These are phyloP conservation scores for Deladenus siricidicola DNA, from an alignment of 2,888 invertebrate genomes.

Conservation along the genomic window DNA sequence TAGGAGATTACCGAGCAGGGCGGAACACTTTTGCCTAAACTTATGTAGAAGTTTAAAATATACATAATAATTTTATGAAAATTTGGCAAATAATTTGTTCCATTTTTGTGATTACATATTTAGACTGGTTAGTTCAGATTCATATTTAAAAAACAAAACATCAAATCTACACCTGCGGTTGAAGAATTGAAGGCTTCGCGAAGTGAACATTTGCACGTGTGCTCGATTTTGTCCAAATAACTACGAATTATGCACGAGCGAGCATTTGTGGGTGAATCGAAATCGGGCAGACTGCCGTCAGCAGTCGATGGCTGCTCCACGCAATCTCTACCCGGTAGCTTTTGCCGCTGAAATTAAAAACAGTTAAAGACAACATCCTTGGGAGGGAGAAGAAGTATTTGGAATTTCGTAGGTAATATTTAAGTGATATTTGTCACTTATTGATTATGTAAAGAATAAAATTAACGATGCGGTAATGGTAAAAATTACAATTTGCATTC, in stretches of 20 bases:
- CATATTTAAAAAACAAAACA: too few species aligned
- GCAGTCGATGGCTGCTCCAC: slow-evolving; percentile 34
- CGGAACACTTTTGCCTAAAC: background rate
- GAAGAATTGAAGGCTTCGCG: slow-evolving; percentile 35
- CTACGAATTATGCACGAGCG: slow-evolving; percentile 37
- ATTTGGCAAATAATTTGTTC: too few species aligned
- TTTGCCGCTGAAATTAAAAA: slow-evolving; percentile 37
- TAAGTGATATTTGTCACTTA: too few species aligned
- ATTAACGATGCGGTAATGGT: too few species aligned
- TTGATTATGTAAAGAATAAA: too few species aligned
- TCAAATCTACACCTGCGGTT: slow-evolving; percentile 25
- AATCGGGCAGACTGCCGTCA: slow-evolving; percentile 18
- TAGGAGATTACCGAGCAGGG: slow-evolving; percentile 21
- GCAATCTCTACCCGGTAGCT: slow-evolving; percentile 43
- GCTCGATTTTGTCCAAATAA: slow-evolving; percentile 43
- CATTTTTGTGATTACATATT: too few species aligned
- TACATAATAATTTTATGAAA: too few species aligned
- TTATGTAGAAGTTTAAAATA: too few species aligned
- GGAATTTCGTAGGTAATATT: too few species aligned
- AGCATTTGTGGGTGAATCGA: slow-evolving; percentile 35
- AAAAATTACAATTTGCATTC: slow-evolving; percentile 44
- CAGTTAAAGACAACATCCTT: too few species aligned
- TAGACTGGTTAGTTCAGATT: too few species aligned
- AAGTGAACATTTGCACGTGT: slow-evolving; percentile 41
- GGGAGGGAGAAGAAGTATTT: too few species aligned